Evolutionary conservation across 2,113 vertebrate species (phyloP).

Genomic region (Cyprinodon variegatus): DNA sequence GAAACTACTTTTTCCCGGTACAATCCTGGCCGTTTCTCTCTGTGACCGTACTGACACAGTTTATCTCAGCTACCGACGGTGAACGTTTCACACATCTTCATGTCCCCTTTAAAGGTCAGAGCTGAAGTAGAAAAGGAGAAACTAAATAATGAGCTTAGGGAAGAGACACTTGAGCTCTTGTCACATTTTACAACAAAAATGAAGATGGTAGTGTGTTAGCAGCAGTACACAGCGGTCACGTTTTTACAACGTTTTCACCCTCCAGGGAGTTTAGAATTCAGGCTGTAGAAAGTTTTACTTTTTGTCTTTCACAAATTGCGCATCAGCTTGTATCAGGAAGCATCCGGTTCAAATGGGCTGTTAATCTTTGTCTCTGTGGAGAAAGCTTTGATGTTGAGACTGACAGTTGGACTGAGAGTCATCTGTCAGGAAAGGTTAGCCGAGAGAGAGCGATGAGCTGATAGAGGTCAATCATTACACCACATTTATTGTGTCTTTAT

Average conservation of each 20-base stretch:
- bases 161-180: too few species aligned
- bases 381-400: conserved; percentile 40
- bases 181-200: too few species aligned
- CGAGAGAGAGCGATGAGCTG: conserved; percentile 45
- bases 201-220: too few species aligned
- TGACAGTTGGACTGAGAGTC: conserved; percentile 47
- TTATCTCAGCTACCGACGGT: too few species aligned
- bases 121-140: too few species aligned
- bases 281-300: conserved; percentile 14
- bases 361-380: neutral
- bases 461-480: conserved; percentile 4
- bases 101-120: too few species aligned
- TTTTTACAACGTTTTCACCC: neutral
- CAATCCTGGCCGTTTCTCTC: too few species aligned
- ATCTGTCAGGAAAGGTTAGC: conserved; percentile 45
- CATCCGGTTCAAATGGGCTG: conserved; percentile 30
- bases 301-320: neutral
- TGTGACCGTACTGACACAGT: too few species aligned
- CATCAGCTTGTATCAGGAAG: conserved; percentile 19
- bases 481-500: neutral
- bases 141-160: too few species aligned
- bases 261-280: conserved; percentile 27
- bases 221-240: too few species aligned
- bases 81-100: too few species aligned
- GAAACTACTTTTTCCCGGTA: too few species aligned